Evolutionary conservation across 2,888 invertebrate genomes (phyloP).

Genomic region (Troilus luridus): DNA sequence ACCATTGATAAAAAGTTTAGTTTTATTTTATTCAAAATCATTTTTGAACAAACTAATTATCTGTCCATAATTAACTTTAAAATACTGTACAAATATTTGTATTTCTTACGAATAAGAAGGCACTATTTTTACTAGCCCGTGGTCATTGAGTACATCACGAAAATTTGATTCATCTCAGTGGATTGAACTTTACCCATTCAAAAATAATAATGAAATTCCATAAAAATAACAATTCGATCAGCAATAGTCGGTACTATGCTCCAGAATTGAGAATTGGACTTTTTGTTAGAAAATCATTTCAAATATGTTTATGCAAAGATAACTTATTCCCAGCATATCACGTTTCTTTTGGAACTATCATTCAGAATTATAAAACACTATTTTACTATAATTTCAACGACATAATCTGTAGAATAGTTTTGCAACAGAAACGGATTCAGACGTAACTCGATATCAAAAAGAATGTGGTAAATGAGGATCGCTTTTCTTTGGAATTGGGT

Average conservation of each 20-base stretch:
- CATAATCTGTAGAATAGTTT: not conserved
- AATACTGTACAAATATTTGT: too few species aligned
- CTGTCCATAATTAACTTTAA: too few species aligned
- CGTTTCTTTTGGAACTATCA: not conserved
- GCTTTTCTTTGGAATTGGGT: not conserved
- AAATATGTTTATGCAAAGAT: not conserved
- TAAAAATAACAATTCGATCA: too few species aligned
- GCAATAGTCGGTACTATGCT: not conserved
- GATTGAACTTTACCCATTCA: not conserved
- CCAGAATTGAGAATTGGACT: too few species aligned
- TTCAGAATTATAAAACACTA: not conserved
- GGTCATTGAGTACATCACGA: too few species aligned
- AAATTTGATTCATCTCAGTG: not conserved
- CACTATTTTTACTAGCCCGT: too few species aligned
- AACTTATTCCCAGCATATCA: not conserved
- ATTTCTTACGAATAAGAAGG: too few species aligned
- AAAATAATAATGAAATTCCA: not conserved
- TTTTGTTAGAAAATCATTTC: not conserved
- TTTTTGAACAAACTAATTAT: too few species aligned
- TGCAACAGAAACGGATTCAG: not conserved
- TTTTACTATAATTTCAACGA: not conserved
- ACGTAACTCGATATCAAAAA: not conserved
- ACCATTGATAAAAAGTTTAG: not conserved
- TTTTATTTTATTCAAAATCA: not conserved
- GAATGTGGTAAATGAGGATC: not conserved